phyloP scores from a whole-genome alignment of 2,888 invertebrate genomes.

The Gerris lacustris region DNA sequence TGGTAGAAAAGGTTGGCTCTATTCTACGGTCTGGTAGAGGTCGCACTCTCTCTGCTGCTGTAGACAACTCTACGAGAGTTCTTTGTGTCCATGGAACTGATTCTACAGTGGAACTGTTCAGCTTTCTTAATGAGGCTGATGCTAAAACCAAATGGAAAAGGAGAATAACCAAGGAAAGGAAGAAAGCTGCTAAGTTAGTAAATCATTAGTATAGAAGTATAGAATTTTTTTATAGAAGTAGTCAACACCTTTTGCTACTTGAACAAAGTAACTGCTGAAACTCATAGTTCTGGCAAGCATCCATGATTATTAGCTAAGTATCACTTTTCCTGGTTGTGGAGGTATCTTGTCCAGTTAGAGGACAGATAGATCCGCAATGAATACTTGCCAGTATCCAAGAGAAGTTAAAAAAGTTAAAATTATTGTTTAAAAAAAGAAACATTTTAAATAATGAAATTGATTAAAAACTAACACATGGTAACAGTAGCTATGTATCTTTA shows the following conservation, averaged over 20 bases:
- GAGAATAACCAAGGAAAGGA: constrained; percentile 61
- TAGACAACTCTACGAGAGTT: constrained; percentile 58
- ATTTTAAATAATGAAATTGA: too few species aligned
- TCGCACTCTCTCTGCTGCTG: constrained; percentile 59
- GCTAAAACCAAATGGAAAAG: constrained; percentile 57
- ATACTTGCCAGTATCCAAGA: too few species aligned
- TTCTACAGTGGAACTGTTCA: constrained; percentile 66
- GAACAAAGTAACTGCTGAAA: neutral
- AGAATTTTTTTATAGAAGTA: neutral
- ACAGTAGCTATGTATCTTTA: too few species aligned
- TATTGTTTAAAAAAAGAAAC: too few species aligned
- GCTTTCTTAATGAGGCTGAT: constrained; percentile 64
- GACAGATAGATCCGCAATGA: too few species aligned
- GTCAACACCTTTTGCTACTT: constrained; percentile 3
- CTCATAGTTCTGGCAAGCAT: too few species aligned
- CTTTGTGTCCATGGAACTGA: constrained; percentile 76
- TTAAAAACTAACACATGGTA: too few species aligned
- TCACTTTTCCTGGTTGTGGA: too few species aligned
- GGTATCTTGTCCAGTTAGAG: too few species aligned
- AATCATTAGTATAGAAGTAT: constrained; percentile 5
- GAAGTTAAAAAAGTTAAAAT: too few species aligned
- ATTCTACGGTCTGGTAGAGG: constrained; percentile 67
- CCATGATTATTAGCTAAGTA: too few species aligned
- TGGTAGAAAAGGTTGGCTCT: constrained; percentile 64
- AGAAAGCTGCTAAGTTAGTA: constrained; percentile 38